These are phyloP conservation scores for Anisognathus igniventris DNA, from an alignment of 2,797 vertebrate species.

Conservation along the genomic window DNA sequence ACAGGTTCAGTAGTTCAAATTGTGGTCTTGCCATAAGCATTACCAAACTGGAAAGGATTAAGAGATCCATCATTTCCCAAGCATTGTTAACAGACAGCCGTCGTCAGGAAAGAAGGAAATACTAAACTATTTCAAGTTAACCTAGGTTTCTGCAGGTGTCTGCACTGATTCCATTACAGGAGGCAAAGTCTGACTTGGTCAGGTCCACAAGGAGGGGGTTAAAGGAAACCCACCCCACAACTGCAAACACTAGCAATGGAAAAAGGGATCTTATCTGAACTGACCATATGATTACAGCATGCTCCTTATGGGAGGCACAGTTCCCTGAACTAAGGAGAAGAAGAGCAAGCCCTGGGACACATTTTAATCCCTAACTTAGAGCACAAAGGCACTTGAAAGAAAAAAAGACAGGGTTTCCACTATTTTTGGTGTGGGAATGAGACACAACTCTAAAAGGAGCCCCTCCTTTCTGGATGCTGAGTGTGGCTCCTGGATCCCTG, in stretches of 20 bases:
- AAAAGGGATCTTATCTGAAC: neutral
- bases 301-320: neutral
- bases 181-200: neutral
- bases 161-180: neutral
- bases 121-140: neutral
- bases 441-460: neutral
- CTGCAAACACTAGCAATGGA: neutral
- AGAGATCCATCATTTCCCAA: neutral
- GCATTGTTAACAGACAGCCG: neutral
- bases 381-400: neutral
- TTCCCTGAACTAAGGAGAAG: neutral
- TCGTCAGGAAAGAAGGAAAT: neutral
- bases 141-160: neutral
- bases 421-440: neutral
- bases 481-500: rapidly evolving
- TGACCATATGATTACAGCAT: neutral
- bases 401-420: neutral
- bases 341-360: rapidly evolving
- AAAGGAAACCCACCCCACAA: neutral
- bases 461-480: neutral
- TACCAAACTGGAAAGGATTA: neutral
- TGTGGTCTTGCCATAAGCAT: neutral
- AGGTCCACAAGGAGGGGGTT: neutral
- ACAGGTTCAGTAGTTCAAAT: neutral
- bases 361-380: neutral